Evolutionary conservation across 1,140 invertebrate species (phyloP), one percentile per base, ranked within the genome.

Genomic region (Lutraria rhynchaena): DNA sequence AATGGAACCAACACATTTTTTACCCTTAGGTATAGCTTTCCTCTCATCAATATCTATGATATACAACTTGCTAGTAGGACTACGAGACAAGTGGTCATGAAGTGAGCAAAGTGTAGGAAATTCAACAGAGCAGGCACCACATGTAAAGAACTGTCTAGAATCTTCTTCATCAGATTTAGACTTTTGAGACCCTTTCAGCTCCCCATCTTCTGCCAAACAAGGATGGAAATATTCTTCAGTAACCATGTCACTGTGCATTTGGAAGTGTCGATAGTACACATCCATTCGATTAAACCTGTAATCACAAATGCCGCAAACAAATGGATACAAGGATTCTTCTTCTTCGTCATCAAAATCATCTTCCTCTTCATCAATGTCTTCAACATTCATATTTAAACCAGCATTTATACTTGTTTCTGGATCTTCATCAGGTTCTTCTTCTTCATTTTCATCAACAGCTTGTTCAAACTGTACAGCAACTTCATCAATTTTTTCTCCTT

Each of bases 231-330:
- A 67, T 49, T 67, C 63, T 13, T 29, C 11, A 17, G 63, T 67
- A 22, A 67, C 63, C 63, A 67, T 67, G 41, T 67, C 63, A 67
- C 63, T 67, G 24, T 67, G 63, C 41, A 67, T 15, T 11, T 67
- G 37, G 49, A 67, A 67, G 44, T 67, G 63, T 15, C 44, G 22
- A 24, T 24, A 49, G 44, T 46, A 67, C 19, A 24, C 41, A 31
- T 67, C 44, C 46, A 67, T 67, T 29, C 63, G 24, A 27, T 67
- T 67, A 67, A 67, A 67, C 31, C 63, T 49, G 33, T 67, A 46
- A 2, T 31, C 63, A 67, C 63, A 67, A 24, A 67, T 49, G 17
- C 63, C 63, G 49, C 63, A 67, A 46, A 67, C 63, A 49, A 67
- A 67, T 49, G 63, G 63, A 24, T 67, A 67, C 3, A 67, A 24